Evolutionary conservation across 2,888 invertebrate species (phyloP).

Genomic region (Coleophora deauratella): DNA sequence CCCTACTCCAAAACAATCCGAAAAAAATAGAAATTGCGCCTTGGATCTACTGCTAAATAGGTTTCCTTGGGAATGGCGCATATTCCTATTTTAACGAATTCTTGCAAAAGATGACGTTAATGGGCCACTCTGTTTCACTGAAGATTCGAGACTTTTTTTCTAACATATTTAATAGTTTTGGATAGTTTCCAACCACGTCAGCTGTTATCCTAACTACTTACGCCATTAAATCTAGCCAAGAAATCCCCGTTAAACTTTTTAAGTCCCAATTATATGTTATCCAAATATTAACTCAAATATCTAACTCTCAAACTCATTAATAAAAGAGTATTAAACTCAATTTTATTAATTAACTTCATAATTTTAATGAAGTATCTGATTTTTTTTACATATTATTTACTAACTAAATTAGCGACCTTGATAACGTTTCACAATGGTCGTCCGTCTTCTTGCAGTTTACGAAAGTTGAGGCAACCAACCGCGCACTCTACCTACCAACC

Average conservation of each 20-base stretch:
- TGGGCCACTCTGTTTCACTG: not conserved
- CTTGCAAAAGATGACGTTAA: not conserved
- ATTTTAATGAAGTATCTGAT: no score
- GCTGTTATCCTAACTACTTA: no score
- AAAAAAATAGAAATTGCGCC: constrained; percentile 19
- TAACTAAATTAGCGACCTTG: constrained; percentile 33
- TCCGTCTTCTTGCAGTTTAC: constrained; percentile 53
- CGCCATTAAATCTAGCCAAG: no score
- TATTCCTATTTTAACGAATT: not conserved
- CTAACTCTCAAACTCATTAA: no score
- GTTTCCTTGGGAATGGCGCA: constrained; percentile 3
- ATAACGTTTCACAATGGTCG: constrained; percentile 51
- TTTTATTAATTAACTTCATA: no score
- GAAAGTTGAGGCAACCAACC: constrained; percentile 46
- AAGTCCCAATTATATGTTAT: no score
- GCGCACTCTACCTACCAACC: constrained; percentile 36
- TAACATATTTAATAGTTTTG: constrained; percentile 12
- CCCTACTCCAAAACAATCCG: constrained; percentile 5
- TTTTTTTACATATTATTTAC: no score
- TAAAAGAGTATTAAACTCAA: no score
- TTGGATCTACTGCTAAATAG: constrained; percentile 15
- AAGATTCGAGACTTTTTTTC: not conserved
- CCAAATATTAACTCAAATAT: no score
- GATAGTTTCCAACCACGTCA: no score
- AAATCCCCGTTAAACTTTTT: no score